These are phyloP conservation scores for Drosophila pallidifrons DNA, from an alignment of 1,140 invertebrate genomes.

Conservation along the genomic window DNA sequence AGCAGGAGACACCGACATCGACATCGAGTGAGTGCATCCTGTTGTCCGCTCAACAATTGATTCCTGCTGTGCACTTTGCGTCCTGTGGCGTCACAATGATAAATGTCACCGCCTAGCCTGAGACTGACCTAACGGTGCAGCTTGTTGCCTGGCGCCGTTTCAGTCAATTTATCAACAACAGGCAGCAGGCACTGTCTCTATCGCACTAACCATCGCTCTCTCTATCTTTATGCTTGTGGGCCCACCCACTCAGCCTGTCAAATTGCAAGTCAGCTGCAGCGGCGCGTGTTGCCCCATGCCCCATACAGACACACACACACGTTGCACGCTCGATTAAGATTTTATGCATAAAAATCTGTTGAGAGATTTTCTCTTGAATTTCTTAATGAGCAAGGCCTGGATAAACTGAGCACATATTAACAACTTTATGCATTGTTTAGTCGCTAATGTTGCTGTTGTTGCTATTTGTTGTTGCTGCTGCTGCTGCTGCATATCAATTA, in stretches of 20 bases:
- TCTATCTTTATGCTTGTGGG: slow-evolving; percentile 4
- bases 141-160: slow-evolving; percentile 37
- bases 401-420: slow-evolving; percentile 52
- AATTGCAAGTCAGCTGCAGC: slow-evolving; percentile 74
- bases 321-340: slow-evolving; percentile 74
- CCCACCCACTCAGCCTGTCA: slow-evolving; percentile 68
- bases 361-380: slow-evolving; percentile 65
- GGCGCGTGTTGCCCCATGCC: slow-evolving; percentile 64
- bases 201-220: background rate
- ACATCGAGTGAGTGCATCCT: slow-evolving; percentile 1
- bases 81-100: slow-evolving; percentile 60
- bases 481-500: slow-evolving; percentile 74
- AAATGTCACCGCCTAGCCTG: slow-evolving; percentile 38
- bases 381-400: slow-evolving; percentile 72
- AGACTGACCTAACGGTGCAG: slow-evolving; percentile 54
- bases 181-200: slow-evolving; percentile 28
- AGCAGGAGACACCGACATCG: background rate
- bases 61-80: slow-evolving; percentile 39
- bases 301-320: background rate
- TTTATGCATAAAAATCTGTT: slow-evolving; percentile 79
- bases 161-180: slow-evolving; percentile 60
- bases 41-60: slow-evolving; percentile 9
- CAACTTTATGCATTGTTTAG: slow-evolving; percentile 81
- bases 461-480: slow-evolving; percentile 22
- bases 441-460: slow-evolving; percentile 18